A percentile compares a stretch with the other conserved stretches of the same genome.
Conservation (phyloP, 2,113 vertebrate genomes). For the Oreochromis niloticus region DNA sequence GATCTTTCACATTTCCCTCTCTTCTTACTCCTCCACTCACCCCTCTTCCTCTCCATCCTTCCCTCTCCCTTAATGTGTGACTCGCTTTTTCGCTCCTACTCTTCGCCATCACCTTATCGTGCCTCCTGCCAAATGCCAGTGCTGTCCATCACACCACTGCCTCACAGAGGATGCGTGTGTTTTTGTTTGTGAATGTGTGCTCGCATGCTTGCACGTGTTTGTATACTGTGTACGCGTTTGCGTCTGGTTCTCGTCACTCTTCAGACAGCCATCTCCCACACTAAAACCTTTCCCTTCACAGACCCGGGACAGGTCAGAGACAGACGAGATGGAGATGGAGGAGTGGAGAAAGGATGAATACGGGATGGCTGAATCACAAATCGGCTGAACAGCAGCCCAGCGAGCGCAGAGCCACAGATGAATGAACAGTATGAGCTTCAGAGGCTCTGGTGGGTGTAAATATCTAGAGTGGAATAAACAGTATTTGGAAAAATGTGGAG, state of each 20-base stretch:
- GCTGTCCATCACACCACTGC: slow-evolving; percentile 62
- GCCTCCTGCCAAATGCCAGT: slow-evolving; percentile 65
- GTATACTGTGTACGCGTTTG: neutral
- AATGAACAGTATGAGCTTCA: slow-evolving; percentile 16
- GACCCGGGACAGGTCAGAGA: slow-evolving; percentile 43
- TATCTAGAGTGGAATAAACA: slow-evolving; percentile 24
- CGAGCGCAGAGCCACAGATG: neutral
- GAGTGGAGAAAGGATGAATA: slow-evolving; percentile 41
- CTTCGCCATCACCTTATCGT: slow-evolving; percentile 55
- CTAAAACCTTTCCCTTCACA: slow-evolving; percentile 36
- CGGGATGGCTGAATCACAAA: slow-evolving; percentile 30
- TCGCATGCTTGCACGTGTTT: neutral
- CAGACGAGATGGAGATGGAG: slow-evolving; percentile 33
- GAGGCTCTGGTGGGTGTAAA: slow-evolving; percentile 23
- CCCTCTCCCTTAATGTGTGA: neutral
- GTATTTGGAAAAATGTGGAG: neutral
- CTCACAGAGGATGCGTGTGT: slow-evolving; percentile 1
- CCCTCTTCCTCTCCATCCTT: neutral
- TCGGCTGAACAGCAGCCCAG: neutral
- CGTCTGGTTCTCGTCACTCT: neutral
- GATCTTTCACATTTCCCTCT: slow-evolving; percentile 43
- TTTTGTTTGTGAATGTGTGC: neutral
- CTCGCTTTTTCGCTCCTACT: slow-evolving; percentile 28
- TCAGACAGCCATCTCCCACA: slow-evolving; percentile 47
- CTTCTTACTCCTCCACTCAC: neutral